Evolutionary conservation across 2,888 invertebrate species (phyloP).

Genomic region (Coelogynopora nodosa): DNA sequence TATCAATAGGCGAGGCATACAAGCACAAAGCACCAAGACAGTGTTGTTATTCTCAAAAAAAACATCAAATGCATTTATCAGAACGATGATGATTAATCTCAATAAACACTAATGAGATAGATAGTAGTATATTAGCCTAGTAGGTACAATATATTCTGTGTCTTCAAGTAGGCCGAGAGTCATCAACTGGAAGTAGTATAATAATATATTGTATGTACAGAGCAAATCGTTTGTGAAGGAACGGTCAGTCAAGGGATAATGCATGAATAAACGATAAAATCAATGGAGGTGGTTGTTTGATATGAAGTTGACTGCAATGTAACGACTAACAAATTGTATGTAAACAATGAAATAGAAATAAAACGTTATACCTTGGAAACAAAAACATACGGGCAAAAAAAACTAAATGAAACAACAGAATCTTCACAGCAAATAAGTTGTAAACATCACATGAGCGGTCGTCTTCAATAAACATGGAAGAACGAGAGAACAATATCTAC

Average conservation of each 20-base stretch:
- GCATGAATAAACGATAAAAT: background rate
- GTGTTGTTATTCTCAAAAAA: background rate
- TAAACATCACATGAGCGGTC: background rate
- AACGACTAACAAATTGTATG: too few species aligned
- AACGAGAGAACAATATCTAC: background rate
- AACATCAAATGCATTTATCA: background rate
- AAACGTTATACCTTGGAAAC: background rate
- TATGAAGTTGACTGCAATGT: too few species aligned
- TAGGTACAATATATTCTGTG: too few species aligned
- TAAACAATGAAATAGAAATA: background rate
- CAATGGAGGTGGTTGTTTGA: background rate
- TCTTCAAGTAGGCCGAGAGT: too few species aligned
- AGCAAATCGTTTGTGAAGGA: background rate
- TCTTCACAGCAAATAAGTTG: background rate
- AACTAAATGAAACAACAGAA: too few species aligned
- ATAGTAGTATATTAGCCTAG: too few species aligned
- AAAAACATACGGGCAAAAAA: background rate
- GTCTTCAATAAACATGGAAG: background rate
- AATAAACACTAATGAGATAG: too few species aligned
- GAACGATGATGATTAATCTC: background rate
- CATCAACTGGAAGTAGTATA: too few species aligned
- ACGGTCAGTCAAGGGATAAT: background rate
- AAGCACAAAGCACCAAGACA: background rate
- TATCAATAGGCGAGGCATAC: background rate
- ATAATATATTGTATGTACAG: background rate